Conservation (phyloP, 2,113 vertebrate species). For the Epinephelus fuscoguttatus region DNA sequence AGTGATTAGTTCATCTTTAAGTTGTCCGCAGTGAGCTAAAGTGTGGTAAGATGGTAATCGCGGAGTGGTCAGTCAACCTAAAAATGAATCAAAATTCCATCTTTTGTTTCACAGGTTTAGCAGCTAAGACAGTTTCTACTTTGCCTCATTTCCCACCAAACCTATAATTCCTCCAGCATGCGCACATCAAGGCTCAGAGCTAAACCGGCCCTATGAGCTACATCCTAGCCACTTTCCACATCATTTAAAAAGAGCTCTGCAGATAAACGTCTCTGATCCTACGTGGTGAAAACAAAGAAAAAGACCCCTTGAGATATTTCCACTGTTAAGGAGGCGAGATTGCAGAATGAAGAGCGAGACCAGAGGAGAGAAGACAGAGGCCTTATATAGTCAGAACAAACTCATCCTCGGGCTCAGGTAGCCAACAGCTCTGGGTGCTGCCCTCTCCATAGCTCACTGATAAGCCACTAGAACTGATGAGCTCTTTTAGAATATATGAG, state of each 20-base stretch:
- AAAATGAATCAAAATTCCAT: not conserved
- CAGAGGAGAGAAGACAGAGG: slow-evolving; percentile 26
- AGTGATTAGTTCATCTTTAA: not conserved
- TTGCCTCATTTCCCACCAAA: slow-evolving; percentile 36
- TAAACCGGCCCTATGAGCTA: not conserved
- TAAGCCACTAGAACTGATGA: slow-evolving; percentile 38
- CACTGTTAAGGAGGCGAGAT: slow-evolving; percentile 23
- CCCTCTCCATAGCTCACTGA: not conserved
- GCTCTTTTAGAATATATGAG: slow-evolving; percentile 4
- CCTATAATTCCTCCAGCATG: slow-evolving; percentile 3
- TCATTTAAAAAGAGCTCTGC: slow-evolving; percentile 24
- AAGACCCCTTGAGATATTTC: slow-evolving; percentile 49
- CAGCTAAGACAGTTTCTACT: slow-evolving; percentile 18
- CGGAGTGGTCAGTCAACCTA: not conserved
- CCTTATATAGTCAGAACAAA: slow-evolving; percentile 73
- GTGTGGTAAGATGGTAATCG: slow-evolving; percentile 1
- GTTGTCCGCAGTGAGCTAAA: not conserved
- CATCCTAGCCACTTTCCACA: slow-evolving; percentile 14
- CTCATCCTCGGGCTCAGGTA: slow-evolving; percentile 36
- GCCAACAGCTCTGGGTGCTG: not conserved
- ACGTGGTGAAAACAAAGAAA: slow-evolving; percentile 42
- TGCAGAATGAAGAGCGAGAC: slow-evolving; percentile 17
- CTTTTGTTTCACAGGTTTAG: not conserved
- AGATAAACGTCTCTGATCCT: slow-evolving; percentile 45
- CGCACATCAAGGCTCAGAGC: slow-evolving; percentile 1